Base-by-base conservation (phyloP, 1,140 invertebrate species). In the Temnothorax longispinosus region DNA sequence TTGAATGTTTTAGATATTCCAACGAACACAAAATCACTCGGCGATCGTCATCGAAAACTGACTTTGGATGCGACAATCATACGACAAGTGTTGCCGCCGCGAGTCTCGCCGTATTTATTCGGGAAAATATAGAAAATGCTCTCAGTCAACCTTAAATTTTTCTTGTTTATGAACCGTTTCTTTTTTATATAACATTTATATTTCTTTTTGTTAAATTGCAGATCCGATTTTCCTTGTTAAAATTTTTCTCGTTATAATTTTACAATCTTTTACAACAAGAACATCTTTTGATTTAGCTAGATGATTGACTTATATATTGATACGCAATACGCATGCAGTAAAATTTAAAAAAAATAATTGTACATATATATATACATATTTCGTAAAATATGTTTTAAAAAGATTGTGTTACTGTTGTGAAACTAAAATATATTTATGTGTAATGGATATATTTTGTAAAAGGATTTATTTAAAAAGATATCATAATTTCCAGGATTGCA, bases 1-100 rank as follows among this genome's bases (percentile, higher is more conserved):
- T 60, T 50, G 35, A 74, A 67, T 18, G 5, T 85, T 75, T 76
- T 21, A 71, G 71, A 52, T 71, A 44, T 76, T 5, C 15, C 21
- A n/a, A 60, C 44, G n/a, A 52, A 35, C 27, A 15, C 6, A 58
- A 62, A 18, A 38, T 80, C 11, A 32, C 11, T 10, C 89, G 90
- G 21, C 89, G 91, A 88, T 58, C 89, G n/a, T 88, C 90, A 6
- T 80, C 35, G n/a, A 13, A 21, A 35, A 93, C 90, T 15, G 93
- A 94, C 67, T 92, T 89, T 72, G 94, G 91, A 50, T 94, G 93
- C 60, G 87, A 94, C 0, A 94, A 88, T 84, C 94, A 94, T 56
- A 88, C 91, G 1, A 94, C 91, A 21, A 87, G 91, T n/a, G 76
- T 94, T 8, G 93, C 74, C 15, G 92, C 92, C 5, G 93, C 92